Evolutionary conservation across 2,113 vertebrate genomes (phyloP).

Genomic region (Spermophilus dauricus): DNA sequence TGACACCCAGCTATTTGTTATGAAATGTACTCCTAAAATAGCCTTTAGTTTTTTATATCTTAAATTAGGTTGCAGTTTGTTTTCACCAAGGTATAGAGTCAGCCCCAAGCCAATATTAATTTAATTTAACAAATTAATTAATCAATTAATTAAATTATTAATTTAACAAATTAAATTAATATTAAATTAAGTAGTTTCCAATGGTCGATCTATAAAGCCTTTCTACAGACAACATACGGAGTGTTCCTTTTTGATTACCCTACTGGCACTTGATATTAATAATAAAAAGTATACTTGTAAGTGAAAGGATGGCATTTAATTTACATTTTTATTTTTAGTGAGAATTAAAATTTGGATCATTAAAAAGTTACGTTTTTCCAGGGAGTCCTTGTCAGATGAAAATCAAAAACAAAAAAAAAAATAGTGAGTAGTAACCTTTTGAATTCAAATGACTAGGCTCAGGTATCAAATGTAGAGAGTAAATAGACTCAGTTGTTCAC

Average conservation of each 20-base stretch:
- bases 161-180: too few species aligned
- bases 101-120: neutral
- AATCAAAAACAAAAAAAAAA: neutral
- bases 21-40: neutral
- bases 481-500: neutral
- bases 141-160: too few species aligned
- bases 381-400: neutral
- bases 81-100: neutral
- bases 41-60: neutral
- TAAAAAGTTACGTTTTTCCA: slow-evolving; percentile 5
- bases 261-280: neutral
- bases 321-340: slow-evolving; percentile 37
- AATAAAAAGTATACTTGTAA: neutral
- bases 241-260: neutral
- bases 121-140: neutral
- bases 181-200: too few species aligned
- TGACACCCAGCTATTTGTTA: neutral
- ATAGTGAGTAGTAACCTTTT: slow-evolving; percentile 40
- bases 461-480: slow-evolving; percentile 36
- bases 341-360: neutral
- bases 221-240: neutral
- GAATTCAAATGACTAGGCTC: neutral
- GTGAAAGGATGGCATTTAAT: neutral
- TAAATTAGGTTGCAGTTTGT: neutral
- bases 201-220: neutral